A percentile compares a stretch with the other conserved stretches of the same genome.
phyloP scores from a whole-genome alignment of 2,113 vertebrate genomes.

The Zosterops pallidus region DNA sequence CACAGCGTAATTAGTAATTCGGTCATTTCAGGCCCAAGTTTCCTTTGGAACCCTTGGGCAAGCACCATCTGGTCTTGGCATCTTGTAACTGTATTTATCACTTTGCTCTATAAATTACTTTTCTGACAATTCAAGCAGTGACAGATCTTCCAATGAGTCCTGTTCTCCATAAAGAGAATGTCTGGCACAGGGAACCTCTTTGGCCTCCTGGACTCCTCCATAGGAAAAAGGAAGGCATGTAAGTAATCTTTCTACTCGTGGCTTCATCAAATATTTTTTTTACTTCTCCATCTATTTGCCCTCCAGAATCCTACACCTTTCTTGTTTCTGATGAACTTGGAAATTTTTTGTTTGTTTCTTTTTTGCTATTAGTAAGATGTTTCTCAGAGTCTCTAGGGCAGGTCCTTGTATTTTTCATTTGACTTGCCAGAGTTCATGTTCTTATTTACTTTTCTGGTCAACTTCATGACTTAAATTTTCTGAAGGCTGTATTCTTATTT shows the following conservation, averaged over 20 bases:
- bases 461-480: constrained; percentile 8
- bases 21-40: not conserved
- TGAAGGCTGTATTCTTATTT: constrained; percentile 37
- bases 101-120: constrained; percentile 2
- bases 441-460: constrained; percentile 34
- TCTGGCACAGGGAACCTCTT: not conserved
- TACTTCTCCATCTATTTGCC: not conserved
- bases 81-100: not conserved
- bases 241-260: not conserved
- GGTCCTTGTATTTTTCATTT: not conserved
- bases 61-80: constrained; percentile 37
- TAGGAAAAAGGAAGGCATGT: not conserved
- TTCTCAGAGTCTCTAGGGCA: not conserved
- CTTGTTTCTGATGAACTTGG: not conserved
- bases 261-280: constrained; percentile 10
- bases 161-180: not conserved
- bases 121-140: constrained; percentile 2
- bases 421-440: not conserved
- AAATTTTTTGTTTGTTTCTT: not conserved
- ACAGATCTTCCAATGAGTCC: not conserved
- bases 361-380: not conserved
- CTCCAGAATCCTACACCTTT: not conserved
- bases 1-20: not conserved
- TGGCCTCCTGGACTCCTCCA: not conserved
- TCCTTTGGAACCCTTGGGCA: not conserved